Evolutionary conservation across 2,113 vertebrate species (phyloP), one percentile per base, ranked within the genome.

Genomic region (Columba livia): DNA sequence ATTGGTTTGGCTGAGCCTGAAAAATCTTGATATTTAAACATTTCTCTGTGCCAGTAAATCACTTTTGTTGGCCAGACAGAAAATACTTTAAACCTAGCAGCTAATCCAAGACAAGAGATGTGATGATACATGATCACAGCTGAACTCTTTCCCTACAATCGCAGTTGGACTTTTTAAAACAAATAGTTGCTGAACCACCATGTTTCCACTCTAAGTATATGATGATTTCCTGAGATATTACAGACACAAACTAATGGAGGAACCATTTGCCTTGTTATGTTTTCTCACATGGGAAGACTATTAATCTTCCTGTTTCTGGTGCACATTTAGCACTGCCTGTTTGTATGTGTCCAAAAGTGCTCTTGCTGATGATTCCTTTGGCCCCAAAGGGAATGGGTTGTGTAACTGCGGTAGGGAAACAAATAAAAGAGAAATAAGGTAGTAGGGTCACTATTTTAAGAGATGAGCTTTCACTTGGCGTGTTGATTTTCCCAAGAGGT

Each of bases 391-490:
- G 96, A 93, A 93, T 85, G 93, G 90, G 83, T 92, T 94, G 58
- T 89, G 87, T 93, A 91, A 79, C 81, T 79, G 71, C 2, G 12
- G 44, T n/a, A 77, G 70, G 54, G 44, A 91, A 95, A 79, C 79
- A 96, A 91, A 91, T 93, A 73, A 90, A 94, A 85, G 54, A 92
- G 90, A 86, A 93, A 81, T 90, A 87, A 89, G 60, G 74, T 85
- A 88, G 47, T 61, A 62, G 78, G 38, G 47, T 84, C 60, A 81
- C 90, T 95, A 93, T 93, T 97, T 70, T 91, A 93, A 87, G 93
- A 88, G 88, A 92, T 88, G 86, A 95, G 83, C 80, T 57, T 95
- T 93, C 0, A 0, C 74, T 92, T 90, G 88, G 62, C 88, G 38
- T 70, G 58, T 89, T 94, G 65, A 87, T 94, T 92, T 95, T 89